phyloP scores from a whole-genome alignment of 2,113 vertebrate genomes.

The Isichthys henryi region DNA sequence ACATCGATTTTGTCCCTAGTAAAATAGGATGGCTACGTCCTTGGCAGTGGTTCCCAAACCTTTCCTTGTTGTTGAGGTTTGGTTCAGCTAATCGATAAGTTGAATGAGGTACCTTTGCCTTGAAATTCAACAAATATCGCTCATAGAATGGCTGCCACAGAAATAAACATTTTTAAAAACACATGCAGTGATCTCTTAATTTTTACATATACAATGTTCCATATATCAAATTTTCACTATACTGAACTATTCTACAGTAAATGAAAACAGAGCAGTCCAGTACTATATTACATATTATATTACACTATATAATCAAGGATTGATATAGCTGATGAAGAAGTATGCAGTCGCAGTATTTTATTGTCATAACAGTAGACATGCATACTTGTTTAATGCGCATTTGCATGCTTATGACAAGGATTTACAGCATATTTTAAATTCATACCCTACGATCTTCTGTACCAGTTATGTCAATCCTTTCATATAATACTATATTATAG shows the following conservation, averaged over 20 bases:
- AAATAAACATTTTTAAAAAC: not conserved
- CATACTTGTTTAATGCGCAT: not conserved
- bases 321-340: not conserved
- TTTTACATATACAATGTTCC: not conserved
- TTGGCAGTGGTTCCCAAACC: not conserved
- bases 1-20: not conserved
- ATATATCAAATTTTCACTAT: not conserved
- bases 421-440: not conserved
- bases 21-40: not conserved
- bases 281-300: not conserved
- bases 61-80: not conserved
- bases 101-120: not conserved
- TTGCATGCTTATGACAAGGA: not conserved
- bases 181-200: not conserved
- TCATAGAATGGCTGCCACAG: not conserved
- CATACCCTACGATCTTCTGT: not conserved
- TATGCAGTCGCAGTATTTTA: not conserved
- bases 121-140: not conserved
- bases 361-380: not conserved
- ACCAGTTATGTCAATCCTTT: not conserved
- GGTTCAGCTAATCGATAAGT: not conserved
- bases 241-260: not conserved
- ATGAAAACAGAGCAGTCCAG: not conserved
- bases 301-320: not conserved
- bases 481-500: not conserved